These are phyloP conservation scores for Brachyalestes nurse DNA, from an alignment of 2,797 vertebrate species.

Conservation along the genomic window DNA sequence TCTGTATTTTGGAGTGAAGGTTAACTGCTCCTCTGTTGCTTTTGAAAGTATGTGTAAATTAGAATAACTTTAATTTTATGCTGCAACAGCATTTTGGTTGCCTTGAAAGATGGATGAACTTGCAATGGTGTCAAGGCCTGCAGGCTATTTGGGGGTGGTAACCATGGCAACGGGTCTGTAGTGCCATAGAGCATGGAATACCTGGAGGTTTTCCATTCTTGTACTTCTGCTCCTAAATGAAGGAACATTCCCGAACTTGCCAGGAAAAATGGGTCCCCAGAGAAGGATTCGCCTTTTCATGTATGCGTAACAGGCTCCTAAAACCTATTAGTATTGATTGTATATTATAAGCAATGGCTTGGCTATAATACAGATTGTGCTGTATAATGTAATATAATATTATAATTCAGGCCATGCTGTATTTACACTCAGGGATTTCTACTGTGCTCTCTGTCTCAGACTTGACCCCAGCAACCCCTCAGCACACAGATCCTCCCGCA, in stretches of 20 bases:
- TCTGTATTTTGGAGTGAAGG: not conserved
- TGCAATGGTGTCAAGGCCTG: constrained; percentile 61
- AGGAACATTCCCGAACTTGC: not conserved
- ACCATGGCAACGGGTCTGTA: constrained; percentile 74
- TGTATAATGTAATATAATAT: not conserved
- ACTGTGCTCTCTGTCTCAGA: constrained; percentile 62
- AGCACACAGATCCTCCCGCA: constrained; percentile 70
- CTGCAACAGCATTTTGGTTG: constrained; percentile 16
- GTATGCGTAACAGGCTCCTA: constrained; percentile 35
- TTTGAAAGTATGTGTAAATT: constrained; percentile 17
- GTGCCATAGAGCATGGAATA: constrained; percentile 74
- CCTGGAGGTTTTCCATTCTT: constrained; percentile 67
- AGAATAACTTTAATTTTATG: constrained; percentile 16
- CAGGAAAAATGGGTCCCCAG: constrained; percentile 34
- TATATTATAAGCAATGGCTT: not conserved
- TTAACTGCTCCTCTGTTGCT: not conserved
- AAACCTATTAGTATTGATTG: constrained; percentile 39
- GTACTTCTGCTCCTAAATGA: constrained; percentile 48
- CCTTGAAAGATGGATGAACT: constrained; percentile 56
- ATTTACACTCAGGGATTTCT: constrained; percentile 17
- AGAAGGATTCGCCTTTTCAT: constrained; percentile 35
- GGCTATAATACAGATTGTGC: not conserved
- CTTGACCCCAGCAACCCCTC: constrained; percentile 75
- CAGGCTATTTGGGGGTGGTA: constrained; percentile 77
- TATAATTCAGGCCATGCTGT: not conserved